Conservation (phyloP, 1,140 invertebrate species). For the Cylas formicarius region DNA sequence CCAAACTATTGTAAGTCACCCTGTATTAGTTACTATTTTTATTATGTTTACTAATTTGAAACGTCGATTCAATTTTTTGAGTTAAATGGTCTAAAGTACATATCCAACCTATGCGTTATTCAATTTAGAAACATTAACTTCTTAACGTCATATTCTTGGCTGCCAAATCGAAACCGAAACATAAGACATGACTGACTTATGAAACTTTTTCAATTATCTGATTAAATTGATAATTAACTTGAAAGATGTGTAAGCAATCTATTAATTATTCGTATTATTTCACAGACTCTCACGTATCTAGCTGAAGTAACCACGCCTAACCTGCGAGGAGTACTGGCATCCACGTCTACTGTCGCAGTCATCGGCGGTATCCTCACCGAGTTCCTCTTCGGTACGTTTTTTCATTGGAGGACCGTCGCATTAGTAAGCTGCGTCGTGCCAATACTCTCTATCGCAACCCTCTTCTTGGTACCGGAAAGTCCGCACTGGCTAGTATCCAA, state of each 20-base stretch:
- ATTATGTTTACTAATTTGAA: too few relatives aligned
- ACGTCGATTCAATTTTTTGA: too few relatives aligned
- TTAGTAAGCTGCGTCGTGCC: constrained; percentile 60
- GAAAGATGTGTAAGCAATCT: neutral
- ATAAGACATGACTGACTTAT: too few relatives aligned
- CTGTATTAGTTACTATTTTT: too few relatives aligned
- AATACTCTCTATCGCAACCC: constrained; percentile 53
- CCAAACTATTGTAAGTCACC: too few relatives aligned
- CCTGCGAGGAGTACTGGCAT: constrained; percentile 63
- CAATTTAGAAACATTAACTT: too few relatives aligned
- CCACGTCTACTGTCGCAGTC: constrained; percentile 63
- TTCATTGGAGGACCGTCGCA: constrained; percentile 62
- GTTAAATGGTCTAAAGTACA: too few relatives aligned
- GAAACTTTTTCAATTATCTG: neutral
- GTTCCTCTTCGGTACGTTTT: constrained; percentile 60
- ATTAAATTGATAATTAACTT: constrained; percentile 1
- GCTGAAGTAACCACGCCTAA: constrained; percentile 73
- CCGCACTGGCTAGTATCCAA: constrained; percentile 65
- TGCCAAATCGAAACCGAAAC: too few relatives aligned
- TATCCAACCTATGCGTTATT: too few relatives aligned
- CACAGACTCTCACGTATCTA: constrained; percentile 67
- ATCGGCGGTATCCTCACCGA: constrained; percentile 64
- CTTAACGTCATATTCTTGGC: too few relatives aligned
- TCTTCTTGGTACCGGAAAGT: constrained; percentile 68
- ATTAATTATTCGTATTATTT: constrained; percentile 1